Evolutionary conservation across 2,888 invertebrate species (phyloP), one percentile per base, ranked within the genome.

Genomic region (Dryobotodes eremita): DNA sequence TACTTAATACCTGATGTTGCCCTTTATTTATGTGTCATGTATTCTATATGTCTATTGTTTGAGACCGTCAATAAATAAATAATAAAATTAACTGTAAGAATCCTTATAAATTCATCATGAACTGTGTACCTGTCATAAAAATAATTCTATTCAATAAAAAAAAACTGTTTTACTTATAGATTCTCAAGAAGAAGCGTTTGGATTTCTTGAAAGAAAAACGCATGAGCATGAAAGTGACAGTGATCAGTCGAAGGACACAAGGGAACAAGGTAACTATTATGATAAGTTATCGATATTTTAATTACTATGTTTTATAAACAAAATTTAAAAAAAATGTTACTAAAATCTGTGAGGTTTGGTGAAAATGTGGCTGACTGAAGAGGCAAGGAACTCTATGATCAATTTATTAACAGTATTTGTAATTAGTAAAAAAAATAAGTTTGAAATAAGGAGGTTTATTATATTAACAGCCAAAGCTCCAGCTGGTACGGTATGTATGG

Each of bases 241-340:
- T 61, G 31, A 31, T 42, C 71, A 50, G n/a, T 23, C n/a, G 10
- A 42, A 53, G 7, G 17, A 79, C 5, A 59, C 20, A 50, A 46
- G 3, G 42, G n/a, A 71, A 71, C 64, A 64, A 79, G 79, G 79
- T 79, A 71, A 57, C 23, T 53, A 23, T 13, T 36, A 17, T 20
- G 3, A 55, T 36, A 31, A 20, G 10, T 10, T 73, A 72, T 20
- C 23, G 23, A 46, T 71, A 26, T 57, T 74, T 42, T 23, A 42
- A 15, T 42, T 1, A n/a, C 23, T 2, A 23, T 4, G 15, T 50
- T 46, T 10, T n/a, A 0, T 5, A 15, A n/a, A 26, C 11, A 13
- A n/a, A 13, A 31, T 31, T n/a, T n/a, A n/a, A n/a, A n/a, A 31
- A 10, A 31, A 7, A 6, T 64, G 2, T 65, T 17, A 46, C 7